A percentile compares a stretch with the other conserved stretches of the same genome.
These are phyloP conservation scores for Spea bombifrons DNA, from an alignment of 2,113 vertebrate species.

Conservation along the genomic window DNA sequence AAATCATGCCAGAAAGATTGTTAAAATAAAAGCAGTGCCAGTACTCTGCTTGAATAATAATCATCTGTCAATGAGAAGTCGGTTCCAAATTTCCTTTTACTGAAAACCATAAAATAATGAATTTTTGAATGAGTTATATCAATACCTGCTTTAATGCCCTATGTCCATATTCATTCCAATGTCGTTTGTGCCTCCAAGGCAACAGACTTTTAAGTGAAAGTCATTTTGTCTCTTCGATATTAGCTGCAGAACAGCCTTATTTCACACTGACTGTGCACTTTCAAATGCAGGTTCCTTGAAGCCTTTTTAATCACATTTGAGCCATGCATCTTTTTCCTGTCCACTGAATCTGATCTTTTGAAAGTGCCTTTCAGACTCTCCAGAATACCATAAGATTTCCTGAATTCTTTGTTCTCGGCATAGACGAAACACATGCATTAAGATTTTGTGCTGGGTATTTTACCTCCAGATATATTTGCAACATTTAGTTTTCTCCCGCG, in stretches of 20 bases:
- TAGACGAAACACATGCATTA: conserved; percentile 27
- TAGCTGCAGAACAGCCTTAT: conserved; percentile 23
- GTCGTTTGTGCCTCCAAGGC: conserved; percentile 38
- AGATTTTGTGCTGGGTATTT: conserved; percentile 3
- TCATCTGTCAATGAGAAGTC: conserved; percentile 9
- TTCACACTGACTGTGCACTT: conserved; percentile 27
- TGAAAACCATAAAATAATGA: conserved; percentile 43
- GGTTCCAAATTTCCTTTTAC: conserved; percentile 29
- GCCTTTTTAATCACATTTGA: conserved; percentile 38
- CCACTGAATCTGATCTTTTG: conserved; percentile 33
- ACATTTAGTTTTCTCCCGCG: conserved; percentile 29
- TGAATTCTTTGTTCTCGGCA: conserved; percentile 17
- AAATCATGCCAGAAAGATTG: conserved; percentile 29
- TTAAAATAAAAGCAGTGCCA: conserved; percentile 8
- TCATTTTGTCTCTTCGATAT: conserved; percentile 34
- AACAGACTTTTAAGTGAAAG: conserved; percentile 40
- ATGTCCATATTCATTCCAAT: conserved; percentile 33
- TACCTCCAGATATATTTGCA: conserved; percentile 25
- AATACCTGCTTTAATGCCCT: conserved; percentile 25
- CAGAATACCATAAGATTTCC: conserved; percentile 29
- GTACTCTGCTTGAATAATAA: conserved; percentile 18
- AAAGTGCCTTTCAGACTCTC: conserved; percentile 40
- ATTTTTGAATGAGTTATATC: conserved; percentile 39
- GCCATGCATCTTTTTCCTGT: conserved; percentile 21
- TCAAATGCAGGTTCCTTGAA: conserved; percentile 22